phyloP scores from a whole-genome alignment of 2,888 invertebrate species.

The Amblyteles armatorius region DNA sequence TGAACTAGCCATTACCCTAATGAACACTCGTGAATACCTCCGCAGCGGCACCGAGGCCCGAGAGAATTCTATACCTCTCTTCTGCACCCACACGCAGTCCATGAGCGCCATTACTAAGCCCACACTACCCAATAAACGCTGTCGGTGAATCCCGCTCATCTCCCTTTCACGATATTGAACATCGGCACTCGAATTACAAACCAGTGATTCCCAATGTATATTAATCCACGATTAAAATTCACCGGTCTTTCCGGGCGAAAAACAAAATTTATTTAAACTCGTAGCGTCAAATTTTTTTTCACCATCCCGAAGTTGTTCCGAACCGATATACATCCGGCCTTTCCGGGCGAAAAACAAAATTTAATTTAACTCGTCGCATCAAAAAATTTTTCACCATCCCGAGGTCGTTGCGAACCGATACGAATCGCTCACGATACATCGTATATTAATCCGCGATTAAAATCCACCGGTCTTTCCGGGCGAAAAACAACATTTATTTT shows the following conservation, averaged over 20 bases:
- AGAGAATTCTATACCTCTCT: slow-evolving; percentile 39
- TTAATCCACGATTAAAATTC: slow-evolving; percentile 9
- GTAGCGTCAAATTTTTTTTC: not conserved
- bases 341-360: not conserved
- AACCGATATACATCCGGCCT: not conserved
- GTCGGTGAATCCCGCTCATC: slow-evolving; percentile 20
- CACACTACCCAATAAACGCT: slow-evolving; percentile 16
- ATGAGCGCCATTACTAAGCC: slow-evolving; percentile 19
- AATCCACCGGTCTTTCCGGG: not conserved
- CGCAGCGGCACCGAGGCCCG: slow-evolving; percentile 34
- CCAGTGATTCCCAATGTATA: not conserved
- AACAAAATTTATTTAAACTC: not conserved
- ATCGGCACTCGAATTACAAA: not conserved
- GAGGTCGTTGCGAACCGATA: no score
- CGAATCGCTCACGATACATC: no score
- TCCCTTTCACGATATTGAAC: slow-evolving; percentile 21
- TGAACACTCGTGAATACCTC: slow-evolving; percentile 71
- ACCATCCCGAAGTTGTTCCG: not conserved
- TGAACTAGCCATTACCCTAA: slow-evolving; percentile 77
- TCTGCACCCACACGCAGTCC: not conserved
- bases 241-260: not conserved
- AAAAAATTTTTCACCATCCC: not conserved
- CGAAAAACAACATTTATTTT: not conserved
- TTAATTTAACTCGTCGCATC: no score
- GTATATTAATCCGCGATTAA: no score